These are phyloP conservation scores for Chloroclystis v-ata DNA, from an alignment of 2,888 invertebrate genomes.

Conservation along the genomic window DNA sequence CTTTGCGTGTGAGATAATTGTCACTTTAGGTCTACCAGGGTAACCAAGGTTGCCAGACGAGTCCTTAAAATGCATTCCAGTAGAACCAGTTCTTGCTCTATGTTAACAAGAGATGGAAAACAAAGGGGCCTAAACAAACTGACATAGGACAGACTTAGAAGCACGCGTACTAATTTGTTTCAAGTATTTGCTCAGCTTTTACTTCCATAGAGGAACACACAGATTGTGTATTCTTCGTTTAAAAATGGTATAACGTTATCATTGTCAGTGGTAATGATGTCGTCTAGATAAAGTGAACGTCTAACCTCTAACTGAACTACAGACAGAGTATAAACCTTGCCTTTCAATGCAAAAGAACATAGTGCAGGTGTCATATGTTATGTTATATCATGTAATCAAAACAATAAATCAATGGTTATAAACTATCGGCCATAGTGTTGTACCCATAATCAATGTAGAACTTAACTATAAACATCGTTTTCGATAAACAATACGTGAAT, in stretches of 20 bases:
- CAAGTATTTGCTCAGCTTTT: constrained; percentile 54
- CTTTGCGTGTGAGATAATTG: constrained; percentile 12
- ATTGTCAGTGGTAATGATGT: constrained; percentile 12
- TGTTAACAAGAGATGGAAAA: constrained; percentile 36
- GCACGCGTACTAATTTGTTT: constrained; percentile 50
- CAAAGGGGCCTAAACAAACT: constrained; percentile 39
- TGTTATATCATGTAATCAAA: constrained; percentile 3
- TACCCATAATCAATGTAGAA: too few species aligned
- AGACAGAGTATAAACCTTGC: constrained; percentile 10
- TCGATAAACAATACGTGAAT: background rate
- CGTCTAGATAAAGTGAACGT: constrained; percentile 20
- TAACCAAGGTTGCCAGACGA: constrained; percentile 26
- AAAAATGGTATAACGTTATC: constrained; percentile 11
- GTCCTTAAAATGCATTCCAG: constrained; percentile 27
- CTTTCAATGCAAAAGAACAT: constrained; percentile 9
- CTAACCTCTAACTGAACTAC: constrained; percentile 16
- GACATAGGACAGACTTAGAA: constrained; percentile 24
- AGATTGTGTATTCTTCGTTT: constrained; percentile 7
- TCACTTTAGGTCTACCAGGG: constrained; percentile 22
- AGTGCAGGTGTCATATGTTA: constrained; percentile 14
- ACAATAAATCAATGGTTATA: background rate
- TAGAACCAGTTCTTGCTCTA: constrained; percentile 26
- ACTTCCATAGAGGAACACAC: constrained; percentile 24
- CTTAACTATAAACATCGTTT: too few species aligned
- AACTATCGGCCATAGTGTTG: background rate